A percentile compares a stretch with the other conserved stretches of the same genome.
phyloP scores from a whole-genome alignment of 2,888 invertebrate genomes.

The Acrobasis suavella region DNA sequence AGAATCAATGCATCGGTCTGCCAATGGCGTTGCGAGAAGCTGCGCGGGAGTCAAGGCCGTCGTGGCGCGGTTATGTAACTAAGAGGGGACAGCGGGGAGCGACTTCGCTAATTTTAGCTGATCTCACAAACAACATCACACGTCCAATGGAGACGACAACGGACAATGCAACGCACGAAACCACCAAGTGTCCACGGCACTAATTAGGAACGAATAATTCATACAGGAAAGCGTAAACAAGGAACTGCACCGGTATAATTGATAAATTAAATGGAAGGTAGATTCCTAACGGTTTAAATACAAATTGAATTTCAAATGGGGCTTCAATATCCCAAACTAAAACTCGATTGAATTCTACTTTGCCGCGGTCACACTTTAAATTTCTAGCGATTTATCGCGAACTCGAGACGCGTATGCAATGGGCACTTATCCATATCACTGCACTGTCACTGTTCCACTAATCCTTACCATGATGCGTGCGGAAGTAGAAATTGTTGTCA shows the following conservation, averaged over 20 bases:
- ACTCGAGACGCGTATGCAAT: conserved; percentile 30
- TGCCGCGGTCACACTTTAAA: not conserved
- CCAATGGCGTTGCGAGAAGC: conserved; percentile 53
- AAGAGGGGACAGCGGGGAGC: conserved; percentile 58
- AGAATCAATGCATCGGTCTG: conserved; percentile 48
- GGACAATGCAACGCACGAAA: conserved; percentile 46
- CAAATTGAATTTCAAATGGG: conserved; percentile 30
- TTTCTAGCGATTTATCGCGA: conserved; percentile 21
- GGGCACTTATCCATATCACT: conserved; percentile 39
- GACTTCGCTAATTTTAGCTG: conserved; percentile 73
- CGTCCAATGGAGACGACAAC: conserved; percentile 43
- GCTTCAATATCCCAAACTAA: not conserved
- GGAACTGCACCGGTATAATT: conserved; percentile 21
- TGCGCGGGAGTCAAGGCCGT: conserved; percentile 82
- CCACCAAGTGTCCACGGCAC: conserved; percentile 31
- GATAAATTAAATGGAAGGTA: conserved; percentile 29
- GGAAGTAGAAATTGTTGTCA: conserved; percentile 48
- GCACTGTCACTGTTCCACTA: conserved; percentile 63
- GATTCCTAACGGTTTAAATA: conserved; percentile 25
- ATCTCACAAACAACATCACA: conserved; percentile 59
- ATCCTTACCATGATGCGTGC: conserved; percentile 72
- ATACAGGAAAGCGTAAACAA: conserved; percentile 26
- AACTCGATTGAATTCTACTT: not conserved
- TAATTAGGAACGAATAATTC: conserved; percentile 19
- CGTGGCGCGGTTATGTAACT: conserved; percentile 73